These are phyloP conservation scores for Gallinago undulata DNA, from an alignment of 2,113 vertebrate species.

Conservation along the genomic window DNA sequence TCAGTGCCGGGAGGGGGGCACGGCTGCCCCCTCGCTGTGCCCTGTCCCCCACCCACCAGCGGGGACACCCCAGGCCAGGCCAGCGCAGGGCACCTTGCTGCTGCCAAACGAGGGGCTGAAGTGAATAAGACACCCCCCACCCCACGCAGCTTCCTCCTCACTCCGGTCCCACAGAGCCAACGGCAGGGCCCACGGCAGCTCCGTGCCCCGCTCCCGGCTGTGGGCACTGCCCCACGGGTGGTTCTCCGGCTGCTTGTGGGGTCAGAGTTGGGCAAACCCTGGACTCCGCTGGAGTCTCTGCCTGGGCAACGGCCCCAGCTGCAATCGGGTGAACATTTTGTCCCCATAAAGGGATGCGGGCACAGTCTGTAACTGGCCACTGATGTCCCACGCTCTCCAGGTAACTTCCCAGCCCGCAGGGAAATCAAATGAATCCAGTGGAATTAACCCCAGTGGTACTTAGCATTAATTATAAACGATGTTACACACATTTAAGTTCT, in stretches of 20 bases:
- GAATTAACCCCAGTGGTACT: neutral
- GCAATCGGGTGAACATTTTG: rapidly evolving
- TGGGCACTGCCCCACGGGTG: neutral
- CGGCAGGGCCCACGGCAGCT: rapidly evolving
- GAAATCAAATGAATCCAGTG: neutral
- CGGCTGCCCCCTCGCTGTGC: rapidly evolving
- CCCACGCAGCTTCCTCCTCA: rapidly evolving
- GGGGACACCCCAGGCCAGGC: neutral
- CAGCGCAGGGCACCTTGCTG: neutral
- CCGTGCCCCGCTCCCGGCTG: neutral
- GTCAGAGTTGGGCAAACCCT: rapidly evolving
- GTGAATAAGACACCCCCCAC: rapidly evolving
- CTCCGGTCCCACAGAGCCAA: rapidly evolving
- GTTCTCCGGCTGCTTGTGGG: rapidly evolving
- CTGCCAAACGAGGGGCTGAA: neutral
- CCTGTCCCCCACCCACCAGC: neutral
- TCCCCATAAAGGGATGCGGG: rapidly evolving
- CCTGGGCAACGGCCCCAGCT: neutral
- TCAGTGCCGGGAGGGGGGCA: neutral
- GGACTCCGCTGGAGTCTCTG: neutral
- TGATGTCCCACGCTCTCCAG: neutral
- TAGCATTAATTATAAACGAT: neutral
- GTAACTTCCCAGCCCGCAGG: neutral
- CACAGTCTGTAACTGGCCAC: rapidly evolving
- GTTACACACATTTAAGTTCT: neutral